Evolutionary conservation across 2,113 vertebrate species (phyloP).

Genomic region (Eidolon helvum): DNA sequence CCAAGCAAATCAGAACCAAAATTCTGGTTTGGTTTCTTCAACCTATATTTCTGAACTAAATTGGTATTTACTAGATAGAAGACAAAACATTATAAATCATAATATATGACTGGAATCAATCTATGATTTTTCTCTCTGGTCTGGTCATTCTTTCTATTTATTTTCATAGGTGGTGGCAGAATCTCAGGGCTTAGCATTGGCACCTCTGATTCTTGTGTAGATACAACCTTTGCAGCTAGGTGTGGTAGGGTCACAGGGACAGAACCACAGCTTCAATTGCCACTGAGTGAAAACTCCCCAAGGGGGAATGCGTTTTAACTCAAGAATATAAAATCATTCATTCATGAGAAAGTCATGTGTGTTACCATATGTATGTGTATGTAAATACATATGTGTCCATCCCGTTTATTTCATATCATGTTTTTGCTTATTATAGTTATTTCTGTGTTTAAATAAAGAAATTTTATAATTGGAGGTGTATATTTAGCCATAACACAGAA

Average conservation of each 20-base stretch:
- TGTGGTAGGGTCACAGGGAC: not conserved
- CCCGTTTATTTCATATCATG: not conserved
- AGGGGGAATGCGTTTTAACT: not conserved
- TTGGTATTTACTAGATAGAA: not conserved
- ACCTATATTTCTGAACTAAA: not conserved
- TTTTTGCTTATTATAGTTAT: not conserved
- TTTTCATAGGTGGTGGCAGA: constrained; percentile 20
- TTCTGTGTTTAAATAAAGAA: not conserved
- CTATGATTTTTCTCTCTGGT: constrained; percentile 10
- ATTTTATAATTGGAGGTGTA: not conserved
- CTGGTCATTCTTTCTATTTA: constrained; percentile 29
- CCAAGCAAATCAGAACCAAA: constrained; percentile 13
- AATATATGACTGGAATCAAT: not conserved
- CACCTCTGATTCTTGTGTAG: not conserved
- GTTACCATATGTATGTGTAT: not conserved
- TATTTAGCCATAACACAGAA: not conserved
- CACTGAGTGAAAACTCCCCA: not conserved
- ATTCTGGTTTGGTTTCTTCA: not conserved
- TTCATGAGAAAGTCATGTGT: not conserved
- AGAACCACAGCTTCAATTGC: not conserved
- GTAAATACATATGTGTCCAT: not conserved
- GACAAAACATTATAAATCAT: not conserved
- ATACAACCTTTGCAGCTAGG: not conserved
- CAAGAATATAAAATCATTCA: not conserved
- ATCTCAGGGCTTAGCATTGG: not conserved